phyloP scores from a whole-genome alignment of 2,888 invertebrate genomes.

The Trypoxylon attenuatum region DNA sequence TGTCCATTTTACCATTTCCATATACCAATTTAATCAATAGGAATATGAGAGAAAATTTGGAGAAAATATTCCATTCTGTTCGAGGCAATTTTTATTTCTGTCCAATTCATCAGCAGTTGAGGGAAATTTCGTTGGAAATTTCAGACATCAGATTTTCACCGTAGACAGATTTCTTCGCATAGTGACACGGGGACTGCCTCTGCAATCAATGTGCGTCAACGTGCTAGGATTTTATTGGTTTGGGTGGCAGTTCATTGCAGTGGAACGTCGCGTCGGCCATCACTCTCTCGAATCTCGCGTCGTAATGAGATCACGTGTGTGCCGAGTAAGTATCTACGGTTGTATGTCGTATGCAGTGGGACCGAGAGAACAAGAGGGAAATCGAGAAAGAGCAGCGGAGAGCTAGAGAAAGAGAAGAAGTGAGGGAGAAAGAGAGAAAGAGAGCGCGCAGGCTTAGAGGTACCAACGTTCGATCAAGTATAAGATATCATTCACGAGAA shows the following conservation, averaged over 20 bases:
- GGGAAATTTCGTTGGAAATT: too few species aligned
- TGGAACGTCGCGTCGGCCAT: conserved; percentile 8
- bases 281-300: conserved; percentile 22
- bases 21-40: too few species aligned
- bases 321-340: conserved; percentile 8
- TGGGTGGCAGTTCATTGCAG: conserved; percentile 11
- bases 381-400: too few species aligned
- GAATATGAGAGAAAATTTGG: too few species aligned
- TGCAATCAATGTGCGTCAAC: conserved; percentile 34
- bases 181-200: conserved; percentile 35
- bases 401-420: not conserved
- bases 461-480: conserved; percentile 48
- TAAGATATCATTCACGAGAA: conserved; percentile 58
- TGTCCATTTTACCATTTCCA: too few species aligned
- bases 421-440: not conserved
- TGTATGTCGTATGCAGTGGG: conserved; percentile 12
- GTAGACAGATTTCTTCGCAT: too few species aligned
- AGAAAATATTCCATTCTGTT: too few species aligned
- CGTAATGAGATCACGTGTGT: conserved; percentile 53
- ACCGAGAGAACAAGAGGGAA: not conserved
- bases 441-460: conserved; percentile 4
- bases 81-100: too few species aligned
- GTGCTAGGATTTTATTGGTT: conserved; percentile 48
- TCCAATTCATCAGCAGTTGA: too few species aligned
- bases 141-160: too few species aligned